Evolutionary conservation across 1,140 invertebrate genomes (phyloP), one percentile per base, ranked within the genome.

Genomic region (Halyomorpha halys): DNA sequence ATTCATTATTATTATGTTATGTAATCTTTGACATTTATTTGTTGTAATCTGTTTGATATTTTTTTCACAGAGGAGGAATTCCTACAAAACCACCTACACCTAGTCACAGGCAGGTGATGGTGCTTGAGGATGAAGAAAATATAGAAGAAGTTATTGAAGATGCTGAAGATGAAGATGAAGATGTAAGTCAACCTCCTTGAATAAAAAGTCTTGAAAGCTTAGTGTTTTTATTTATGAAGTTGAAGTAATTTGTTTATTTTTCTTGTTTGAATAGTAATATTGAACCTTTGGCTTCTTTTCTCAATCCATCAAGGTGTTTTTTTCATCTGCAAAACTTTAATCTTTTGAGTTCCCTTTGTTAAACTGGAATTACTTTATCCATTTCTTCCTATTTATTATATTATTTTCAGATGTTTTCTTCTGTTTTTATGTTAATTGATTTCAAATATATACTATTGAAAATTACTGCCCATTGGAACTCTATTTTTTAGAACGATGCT

Each of bases 141-240:
- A 76, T 76, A 34, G 74, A 75, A 63, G 76, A 75, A 64, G 54
- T 71, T 18, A 68, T 77, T 16, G 73, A 73, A 61, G 72, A 76
- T 56, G 72, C 68, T 44, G 74, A 76, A 70, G 75, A 80, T 62
- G 75, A 73, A 49, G 74, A 75, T 18, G 73, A 75, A 59, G 74
- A 73, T 44, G 73, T 74, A 68, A 70, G 69, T 67, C 34, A 34
- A 44, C 13, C 13, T 39, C 34, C 13, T 39, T 13, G 1, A 39
- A 39, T 39, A 39, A 39, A 39, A 39, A n/a, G 11, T 39, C 34
- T 39, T 39, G 11, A 39, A 39, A 39, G 4, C 4, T 39, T 39
- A 6, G 13, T 39, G 34, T 6, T 39, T 39, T 39, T 39, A 13
- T 39, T 39, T 39, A 39, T 39, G 11, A 2, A 39, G 6, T 11